Evolutionary conservation across 2,113 vertebrate genomes (phyloP).

Genomic region (Microtus ochrogaster): DNA sequence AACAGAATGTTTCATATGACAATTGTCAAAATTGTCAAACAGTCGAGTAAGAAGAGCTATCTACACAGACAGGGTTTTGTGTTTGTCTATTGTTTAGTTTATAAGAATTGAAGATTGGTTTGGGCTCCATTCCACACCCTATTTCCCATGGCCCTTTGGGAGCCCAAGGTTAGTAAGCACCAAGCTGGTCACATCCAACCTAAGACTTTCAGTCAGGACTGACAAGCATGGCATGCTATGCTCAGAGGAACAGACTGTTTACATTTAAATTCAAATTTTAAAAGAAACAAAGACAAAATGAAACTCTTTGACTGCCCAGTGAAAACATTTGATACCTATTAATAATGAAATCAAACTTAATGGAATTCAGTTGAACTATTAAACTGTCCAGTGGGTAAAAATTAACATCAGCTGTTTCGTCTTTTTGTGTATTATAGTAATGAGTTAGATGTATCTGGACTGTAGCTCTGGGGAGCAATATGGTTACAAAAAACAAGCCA

Average conservation of each 20-base stretch:
- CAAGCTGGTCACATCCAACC: no score
- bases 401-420: conserved; percentile 58
- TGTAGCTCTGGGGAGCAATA: not conserved
- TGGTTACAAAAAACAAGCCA: conserved; percentile 33
- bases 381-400: conserved; percentile 48
- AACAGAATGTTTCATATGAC: not conserved
- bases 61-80: not conserved
- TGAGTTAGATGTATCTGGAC: conserved; percentile 34
- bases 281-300: conserved; percentile 10
- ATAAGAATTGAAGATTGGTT: not conserved
- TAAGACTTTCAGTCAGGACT: not conserved
- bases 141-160: not conserved
- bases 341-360: conserved; percentile 68
- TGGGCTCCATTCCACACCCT: not conserved
- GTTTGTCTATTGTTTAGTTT: not conserved
- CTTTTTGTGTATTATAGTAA: conserved; percentile 49
- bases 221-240: not conserved
- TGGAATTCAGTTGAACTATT: conserved; percentile 52
- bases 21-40: not conserved
- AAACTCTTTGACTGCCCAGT: not conserved
- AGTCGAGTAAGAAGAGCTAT: not conserved
- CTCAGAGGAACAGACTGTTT: not conserved
- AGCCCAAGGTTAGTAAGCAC: not conserved
- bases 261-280: conserved; percentile 36
- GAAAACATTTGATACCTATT: conserved; percentile 53